Conservation (phyloP, 2,797 vertebrate species). For the Podarcis siculus region DNA sequence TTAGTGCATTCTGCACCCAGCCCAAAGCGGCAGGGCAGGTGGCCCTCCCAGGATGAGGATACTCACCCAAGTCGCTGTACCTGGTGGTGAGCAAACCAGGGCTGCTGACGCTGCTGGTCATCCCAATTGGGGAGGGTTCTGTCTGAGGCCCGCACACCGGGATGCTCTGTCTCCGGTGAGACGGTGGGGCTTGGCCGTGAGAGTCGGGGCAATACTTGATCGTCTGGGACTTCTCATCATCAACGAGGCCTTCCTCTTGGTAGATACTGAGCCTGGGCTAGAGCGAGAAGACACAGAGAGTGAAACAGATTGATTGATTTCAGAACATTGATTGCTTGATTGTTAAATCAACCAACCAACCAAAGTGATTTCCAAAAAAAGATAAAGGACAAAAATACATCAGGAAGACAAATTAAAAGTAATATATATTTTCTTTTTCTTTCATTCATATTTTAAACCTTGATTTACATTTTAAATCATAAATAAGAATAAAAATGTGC, state of each 20-base stretch:
- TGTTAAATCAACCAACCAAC: too few relatives aligned
- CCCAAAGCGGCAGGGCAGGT: background rate
- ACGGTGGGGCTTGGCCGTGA: constrained; percentile 79
- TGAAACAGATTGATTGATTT: too few relatives aligned
- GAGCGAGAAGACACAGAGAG: constrained; percentile 2
- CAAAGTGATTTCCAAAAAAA: too few relatives aligned
- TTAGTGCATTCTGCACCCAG: background rate
- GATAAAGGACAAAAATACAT: too few relatives aligned
- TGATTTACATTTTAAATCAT: too few relatives aligned
- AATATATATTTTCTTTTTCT: too few relatives aligned
- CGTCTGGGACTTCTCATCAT: constrained; percentile 87
- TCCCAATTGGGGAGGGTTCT: constrained; percentile 79
- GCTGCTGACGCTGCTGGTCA: constrained; percentile 87
- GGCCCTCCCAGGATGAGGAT: background rate
- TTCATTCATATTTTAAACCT: too few relatives aligned
- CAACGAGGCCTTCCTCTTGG: constrained; percentile 86
- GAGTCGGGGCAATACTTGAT: constrained; percentile 87
- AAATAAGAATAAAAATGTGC: too few relatives aligned
- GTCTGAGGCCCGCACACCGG: constrained; percentile 78
- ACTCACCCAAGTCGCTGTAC: constrained; percentile 75
- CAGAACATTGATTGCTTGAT: too few relatives aligned
- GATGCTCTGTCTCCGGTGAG: constrained; percentile 89
- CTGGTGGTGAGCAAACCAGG: constrained; percentile 80
- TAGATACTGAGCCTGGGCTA: constrained; percentile 88
- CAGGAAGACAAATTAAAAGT: too few relatives aligned